A percentile compares a stretch with the other conserved stretches of the same genome.
Evolutionary conservation across 2,113 vertebrate genomes (phyloP).

Genomic region (Rhinoderma darwinii): DNA sequence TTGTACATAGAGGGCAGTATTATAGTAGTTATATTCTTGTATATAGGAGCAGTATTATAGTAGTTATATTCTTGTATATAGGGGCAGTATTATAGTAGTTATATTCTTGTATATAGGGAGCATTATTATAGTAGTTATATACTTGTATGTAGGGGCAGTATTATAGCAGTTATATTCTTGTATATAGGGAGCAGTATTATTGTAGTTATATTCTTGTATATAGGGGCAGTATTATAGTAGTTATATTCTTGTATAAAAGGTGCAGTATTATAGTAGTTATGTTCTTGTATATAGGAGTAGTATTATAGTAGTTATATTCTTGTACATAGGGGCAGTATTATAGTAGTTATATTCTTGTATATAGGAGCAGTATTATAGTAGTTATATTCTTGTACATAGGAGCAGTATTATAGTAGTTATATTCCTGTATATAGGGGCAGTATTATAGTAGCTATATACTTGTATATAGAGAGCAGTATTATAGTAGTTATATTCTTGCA

Average conservation of each 20-base stretch:
- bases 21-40: constrained; percentile 19
- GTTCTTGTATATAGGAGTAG: too few relatives aligned
- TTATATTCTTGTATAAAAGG: background rate
- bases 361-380: too few relatives aligned
- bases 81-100: background rate
- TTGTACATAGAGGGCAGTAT: constrained; percentile 5
- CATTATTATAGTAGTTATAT: constrained; percentile 19
- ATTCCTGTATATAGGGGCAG: too few relatives aligned
- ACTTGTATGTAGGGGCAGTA: background rate
- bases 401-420: too few relatives aligned
- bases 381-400: too few relatives aligned
- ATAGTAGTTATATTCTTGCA: too few relatives aligned
- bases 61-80: constrained; percentile 15
- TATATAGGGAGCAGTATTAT: constrained; percentile 5
- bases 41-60: constrained; percentile 15
- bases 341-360: too few relatives aligned
- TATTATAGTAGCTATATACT: too few relatives aligned
- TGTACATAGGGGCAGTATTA: background rate
- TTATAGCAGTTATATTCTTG: too few relatives aligned
- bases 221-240: constrained; percentile 7
- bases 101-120: too few relatives aligned
- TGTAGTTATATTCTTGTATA: constrained; percentile 18
- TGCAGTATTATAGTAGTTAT: constrained; percentile 19
- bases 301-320: constrained; percentile 5
- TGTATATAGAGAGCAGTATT: too few relatives aligned